Evolutionary conservation across 2,113 vertebrate species (phyloP).

Genomic region (Poecile atricapillus): DNA sequence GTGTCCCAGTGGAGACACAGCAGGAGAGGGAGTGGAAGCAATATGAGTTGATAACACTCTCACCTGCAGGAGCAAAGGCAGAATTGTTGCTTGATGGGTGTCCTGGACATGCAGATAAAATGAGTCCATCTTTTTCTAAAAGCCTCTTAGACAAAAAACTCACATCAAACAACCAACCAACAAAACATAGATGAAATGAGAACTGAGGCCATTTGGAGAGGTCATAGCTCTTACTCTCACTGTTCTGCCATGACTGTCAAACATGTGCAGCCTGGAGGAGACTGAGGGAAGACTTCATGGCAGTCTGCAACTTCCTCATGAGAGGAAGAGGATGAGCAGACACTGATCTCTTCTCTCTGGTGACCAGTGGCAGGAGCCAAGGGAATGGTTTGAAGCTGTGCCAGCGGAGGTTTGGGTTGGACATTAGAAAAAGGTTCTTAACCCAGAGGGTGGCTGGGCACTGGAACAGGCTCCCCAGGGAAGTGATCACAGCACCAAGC

Average conservation of each 20-base stretch:
- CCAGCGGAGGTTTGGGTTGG: background rate
- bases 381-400: background rate
- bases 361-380: fast-evolving
- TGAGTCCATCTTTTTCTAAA: background rate
- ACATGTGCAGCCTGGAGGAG: background rate
- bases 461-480: background rate
- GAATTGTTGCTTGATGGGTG: background rate
- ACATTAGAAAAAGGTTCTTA: fast-evolving
- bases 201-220: background rate
- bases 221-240: background rate
- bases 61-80: background rate
- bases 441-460: fast-evolving
- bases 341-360: background rate
- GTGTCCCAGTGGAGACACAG: background rate
- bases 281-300: background rate
- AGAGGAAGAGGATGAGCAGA: background rate
- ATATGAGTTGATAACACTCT: background rate
- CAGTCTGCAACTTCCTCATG: fast-evolving
- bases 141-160: background rate
- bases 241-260: background rate
- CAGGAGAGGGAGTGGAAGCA: background rate
- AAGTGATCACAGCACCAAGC: background rate
- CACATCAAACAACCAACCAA: background rate
- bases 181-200: background rate
- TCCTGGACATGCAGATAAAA: background rate